Evolutionary conservation across 2,113 vertebrate genomes (phyloP).

Genomic region (Orientallactaga bullata): DNA sequence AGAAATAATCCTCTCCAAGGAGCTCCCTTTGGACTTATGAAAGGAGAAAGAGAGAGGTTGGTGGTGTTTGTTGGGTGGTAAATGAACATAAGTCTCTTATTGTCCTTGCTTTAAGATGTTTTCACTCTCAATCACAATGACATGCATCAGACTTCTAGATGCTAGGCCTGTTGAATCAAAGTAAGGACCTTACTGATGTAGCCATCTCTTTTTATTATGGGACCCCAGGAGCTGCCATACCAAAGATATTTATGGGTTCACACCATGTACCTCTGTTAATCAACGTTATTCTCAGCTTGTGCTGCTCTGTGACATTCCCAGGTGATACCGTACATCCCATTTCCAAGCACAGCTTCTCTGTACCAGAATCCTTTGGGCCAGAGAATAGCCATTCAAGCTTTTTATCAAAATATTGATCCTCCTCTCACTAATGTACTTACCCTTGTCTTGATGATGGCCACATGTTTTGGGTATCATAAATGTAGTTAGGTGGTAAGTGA

Average conservation of each 20-base stretch:
- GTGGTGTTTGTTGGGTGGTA: background rate
- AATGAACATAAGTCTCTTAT: background rate
- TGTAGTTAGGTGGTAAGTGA: conserved; percentile 13
- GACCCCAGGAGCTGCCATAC: background rate
- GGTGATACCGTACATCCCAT: background rate
- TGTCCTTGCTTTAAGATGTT: background rate
- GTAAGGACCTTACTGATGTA: background rate
- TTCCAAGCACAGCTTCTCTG: background rate
- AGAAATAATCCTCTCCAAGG: background rate
- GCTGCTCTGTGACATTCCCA: background rate
- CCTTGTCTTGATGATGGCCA: background rate
- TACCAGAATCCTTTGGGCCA: background rate
- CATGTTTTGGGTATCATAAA: conserved; percentile 14
- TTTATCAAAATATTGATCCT: conserved; percentile 3
- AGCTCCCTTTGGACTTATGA: background rate
- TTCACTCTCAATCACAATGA: background rate
- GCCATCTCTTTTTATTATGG: conserved; percentile 16
- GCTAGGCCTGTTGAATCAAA: conserved; percentile 6
- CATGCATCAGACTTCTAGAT: background rate
- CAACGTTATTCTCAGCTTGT: background rate
- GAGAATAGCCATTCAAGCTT: background rate
- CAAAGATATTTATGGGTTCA: background rate
- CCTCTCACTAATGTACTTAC: background rate
- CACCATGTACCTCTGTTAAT: background rate
- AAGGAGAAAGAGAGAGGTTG: background rate